phyloP scores from a whole-genome alignment of 2,113 vertebrate genomes.

The Eclectus roratus region DNA sequence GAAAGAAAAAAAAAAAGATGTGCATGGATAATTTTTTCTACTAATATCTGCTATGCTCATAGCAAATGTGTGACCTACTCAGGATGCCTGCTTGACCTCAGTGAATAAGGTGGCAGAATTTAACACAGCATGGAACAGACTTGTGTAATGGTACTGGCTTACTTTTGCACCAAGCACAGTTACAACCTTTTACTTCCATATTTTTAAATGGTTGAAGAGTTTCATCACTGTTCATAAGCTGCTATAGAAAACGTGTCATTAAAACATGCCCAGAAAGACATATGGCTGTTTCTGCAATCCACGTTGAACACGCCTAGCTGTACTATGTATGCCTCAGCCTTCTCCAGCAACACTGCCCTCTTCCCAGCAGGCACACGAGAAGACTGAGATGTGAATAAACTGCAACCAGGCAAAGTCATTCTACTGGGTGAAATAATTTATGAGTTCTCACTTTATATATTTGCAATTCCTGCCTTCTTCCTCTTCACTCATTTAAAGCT shows the following conservation, averaged over 20 bases:
- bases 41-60: not conserved
- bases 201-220: not conserved
- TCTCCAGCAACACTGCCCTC: not conserved
- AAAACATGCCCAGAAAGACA: not conserved
- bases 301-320: not conserved
- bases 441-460: not conserved
- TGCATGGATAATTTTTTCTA: not conserved
- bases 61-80: not conserved
- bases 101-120: not conserved
- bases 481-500: not conserved
- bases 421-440: not conserved
- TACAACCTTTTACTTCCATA: not conserved
- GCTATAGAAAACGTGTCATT: not conserved
- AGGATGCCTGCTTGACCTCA: not conserved
- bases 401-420: not conserved
- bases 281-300: not conserved
- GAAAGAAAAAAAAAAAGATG: not conserved
- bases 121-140: not conserved
- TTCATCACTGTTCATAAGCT: not conserved
- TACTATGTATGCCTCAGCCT: not conserved
- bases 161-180: not conserved
- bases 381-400: not conserved
- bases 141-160: not conserved
- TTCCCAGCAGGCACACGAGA: not conserved
- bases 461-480: not conserved